These are phyloP conservation scores for Ianthella basta DNA, from an alignment of 37 sponge, comb jelly and placozoan genomes.

Conservation along the genomic window DNA sequence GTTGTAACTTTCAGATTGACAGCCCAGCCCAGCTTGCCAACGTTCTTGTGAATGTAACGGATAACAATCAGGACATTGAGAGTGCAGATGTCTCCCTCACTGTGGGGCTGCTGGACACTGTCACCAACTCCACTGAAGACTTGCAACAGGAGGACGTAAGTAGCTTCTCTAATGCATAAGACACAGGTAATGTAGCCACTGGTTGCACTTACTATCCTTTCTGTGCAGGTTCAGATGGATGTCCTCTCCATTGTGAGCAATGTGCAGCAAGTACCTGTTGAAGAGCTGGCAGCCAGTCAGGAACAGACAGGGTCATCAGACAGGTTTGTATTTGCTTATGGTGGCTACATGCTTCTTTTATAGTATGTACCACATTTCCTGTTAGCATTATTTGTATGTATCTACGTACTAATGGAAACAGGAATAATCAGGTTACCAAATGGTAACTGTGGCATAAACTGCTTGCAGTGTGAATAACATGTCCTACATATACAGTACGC, in stretches of 20 bases:
- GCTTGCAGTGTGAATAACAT: too few relatives aligned
- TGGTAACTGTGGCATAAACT: too few relatives aligned
- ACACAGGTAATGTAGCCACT: too few relatives aligned
- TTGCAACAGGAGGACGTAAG: constrained; percentile 31
- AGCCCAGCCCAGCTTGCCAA: constrained; percentile 58
- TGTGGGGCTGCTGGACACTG: not conserved
- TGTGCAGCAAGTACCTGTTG: constrained; percentile 27
- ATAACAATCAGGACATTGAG: not conserved
- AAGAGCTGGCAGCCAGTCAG: constrained; percentile 31
- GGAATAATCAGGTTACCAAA: too few relatives aligned
- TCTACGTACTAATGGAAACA: too few relatives aligned
- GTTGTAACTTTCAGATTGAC: not conserved
- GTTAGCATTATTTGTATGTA: too few relatives aligned
- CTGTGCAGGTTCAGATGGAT: not conserved
- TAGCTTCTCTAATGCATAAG: constrained; percentile 7
- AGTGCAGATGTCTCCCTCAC: too few relatives aligned
- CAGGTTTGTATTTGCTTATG: constrained; percentile 13
- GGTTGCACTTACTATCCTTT: not conserved
- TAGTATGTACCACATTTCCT: too few relatives aligned
- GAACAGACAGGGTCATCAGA: constrained; percentile 26
- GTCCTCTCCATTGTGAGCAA: constrained; percentile 40
- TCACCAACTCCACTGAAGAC: constrained; percentile 29
- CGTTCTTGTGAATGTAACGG: constrained; percentile 26
- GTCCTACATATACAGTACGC: too few relatives aligned
- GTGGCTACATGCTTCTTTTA: not conserved